Percentiles rank a stretch among this genome's conserved stretches.
phyloP scores from a whole-genome alignment of 2,888 invertebrate genomes.

The Sinelater perroti region DNA sequence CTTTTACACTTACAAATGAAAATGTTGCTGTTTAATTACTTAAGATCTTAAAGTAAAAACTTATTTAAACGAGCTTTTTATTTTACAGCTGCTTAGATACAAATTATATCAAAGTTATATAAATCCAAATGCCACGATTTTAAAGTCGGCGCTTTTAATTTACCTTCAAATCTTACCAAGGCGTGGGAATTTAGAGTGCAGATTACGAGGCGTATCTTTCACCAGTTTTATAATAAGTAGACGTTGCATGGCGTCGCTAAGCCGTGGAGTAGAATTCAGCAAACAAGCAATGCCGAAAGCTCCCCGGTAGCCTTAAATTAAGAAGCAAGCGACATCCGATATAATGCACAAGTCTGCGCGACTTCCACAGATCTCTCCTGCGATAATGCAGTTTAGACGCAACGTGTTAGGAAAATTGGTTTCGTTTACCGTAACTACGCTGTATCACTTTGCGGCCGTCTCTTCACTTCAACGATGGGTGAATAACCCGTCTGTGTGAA shows the following conservation, averaged over 20 bases:
- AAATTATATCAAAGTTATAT: no score
- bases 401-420: slow-evolving; percentile 47
- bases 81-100: no score
- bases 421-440: slow-evolving; percentile 44
- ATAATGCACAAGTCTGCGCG: slow-evolving; percentile 37
- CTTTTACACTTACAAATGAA: no score
- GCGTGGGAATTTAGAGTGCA: slow-evolving; percentile 14
- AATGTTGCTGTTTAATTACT: no score
- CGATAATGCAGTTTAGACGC: slow-evolving; percentile 39
- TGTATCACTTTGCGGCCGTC: slow-evolving; percentile 40
- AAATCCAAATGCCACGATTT: no score
- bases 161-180: slow-evolving; percentile 16
- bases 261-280: slow-evolving; percentile 27
- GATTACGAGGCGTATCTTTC: slow-evolving; percentile 17
- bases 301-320: slow-evolving; percentile 42
- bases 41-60: no score
- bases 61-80: no score
- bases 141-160: slow-evolving; percentile 20
- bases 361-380: slow-evolving; percentile 33
- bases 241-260: slow-evolving; percentile 1
- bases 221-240: slow-evolving; percentile 6
- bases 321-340: slow-evolving; percentile 42
- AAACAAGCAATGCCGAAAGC: slow-evolving; percentile 36
- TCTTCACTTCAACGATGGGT: no score
- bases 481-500: no score